Base-by-base conservation (phyloP, 2,888 invertebrate genomes). In the Netelia inedita region DNA sequence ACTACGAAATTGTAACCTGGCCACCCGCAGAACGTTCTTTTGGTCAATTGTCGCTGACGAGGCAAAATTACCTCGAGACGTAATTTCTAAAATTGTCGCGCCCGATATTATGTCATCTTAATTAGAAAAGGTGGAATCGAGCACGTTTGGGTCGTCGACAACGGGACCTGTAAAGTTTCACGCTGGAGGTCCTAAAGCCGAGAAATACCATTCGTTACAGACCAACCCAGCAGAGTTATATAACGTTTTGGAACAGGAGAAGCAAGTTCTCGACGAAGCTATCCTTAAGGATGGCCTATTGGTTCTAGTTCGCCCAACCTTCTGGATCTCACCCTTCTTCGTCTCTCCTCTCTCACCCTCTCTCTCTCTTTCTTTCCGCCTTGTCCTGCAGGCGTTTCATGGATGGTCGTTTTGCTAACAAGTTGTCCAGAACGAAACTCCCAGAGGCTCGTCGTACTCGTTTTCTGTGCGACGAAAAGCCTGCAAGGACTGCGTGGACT, bases 211-310 rank as follows among this genome's bases (percentile, higher is more conserved):
- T 85, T 79, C 74, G 74, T 82, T 79, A 85, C 66, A 21, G 16
- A n/a, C 53, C 41, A 43, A 55, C 23, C 66, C 46, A 41, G 61
- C 50, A 50, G 57, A 76, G 53, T 46, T 50, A 69, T 50, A 69
- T 53, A 57, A 46, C 63, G 53, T 50, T 23, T 57, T 57, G 57
- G 57, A 21, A 8, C 46, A 55, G 57, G 76, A 53, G 69, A 61
- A 46, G 21, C 73, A 85, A 85, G 78, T 85, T 85, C 81, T 50
- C 81, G 63, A 73, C 68, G 68, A 69, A 81, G 78, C 78, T 65
- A 66, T 83, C 84, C 76, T 85, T 82, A 85, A 75, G 79, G 79
- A 82, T 79, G 73, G 61, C 85, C 85, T 79, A 82, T 79, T 82
- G 85, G 82, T 82, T 82, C 71, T 74, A 82, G 74, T 82, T 82